phyloP scores from a whole-genome alignment of 2,113 vertebrate species.

The Diphyllodes magnificus region DNA sequence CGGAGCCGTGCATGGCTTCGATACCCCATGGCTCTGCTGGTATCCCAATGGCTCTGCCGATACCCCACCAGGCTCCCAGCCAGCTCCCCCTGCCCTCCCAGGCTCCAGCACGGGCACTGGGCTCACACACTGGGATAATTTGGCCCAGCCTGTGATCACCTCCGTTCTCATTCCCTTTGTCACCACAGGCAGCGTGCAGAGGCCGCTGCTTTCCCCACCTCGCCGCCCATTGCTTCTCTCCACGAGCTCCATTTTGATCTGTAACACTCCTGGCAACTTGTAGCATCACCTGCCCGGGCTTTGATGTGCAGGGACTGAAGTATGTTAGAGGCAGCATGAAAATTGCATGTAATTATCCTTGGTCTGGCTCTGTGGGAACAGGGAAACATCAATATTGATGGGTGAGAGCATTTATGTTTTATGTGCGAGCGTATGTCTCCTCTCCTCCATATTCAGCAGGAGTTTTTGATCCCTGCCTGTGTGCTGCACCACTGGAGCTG shows the following conservation, averaged over 20 bases:
- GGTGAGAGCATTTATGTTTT: slow-evolving; percentile 43
- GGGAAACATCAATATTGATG: slow-evolving; percentile 64
- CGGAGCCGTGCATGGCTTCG: fast-evolving
- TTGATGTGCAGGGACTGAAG: slow-evolving; percentile 35
- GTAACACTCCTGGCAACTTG: background rate
- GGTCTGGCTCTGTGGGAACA: slow-evolving; percentile 38
- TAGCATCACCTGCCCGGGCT: background rate
- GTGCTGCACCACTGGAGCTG: background rate
- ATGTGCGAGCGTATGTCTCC: background rate
- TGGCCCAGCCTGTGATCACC: background rate
- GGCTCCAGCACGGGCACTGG: background rate
- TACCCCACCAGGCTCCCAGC: fast-evolving
- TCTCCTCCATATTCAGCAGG: background rate
- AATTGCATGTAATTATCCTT: slow-evolving; percentile 54
- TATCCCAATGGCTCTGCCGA: background rate
- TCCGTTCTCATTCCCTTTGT: background rate
- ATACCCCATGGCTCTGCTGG: too few species aligned
- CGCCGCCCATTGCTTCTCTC: background rate
- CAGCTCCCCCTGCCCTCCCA: background rate
- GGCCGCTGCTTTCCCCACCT: background rate
- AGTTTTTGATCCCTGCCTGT: slow-evolving; percentile 8
- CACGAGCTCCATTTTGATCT: background rate
- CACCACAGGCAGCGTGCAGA: background rate
- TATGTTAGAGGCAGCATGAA: slow-evolving; percentile 40
- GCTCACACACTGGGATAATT: background rate